Conservation (phyloP, 2,113 vertebrate genomes). For the Misgurnus anguillicaudatus region DNA sequence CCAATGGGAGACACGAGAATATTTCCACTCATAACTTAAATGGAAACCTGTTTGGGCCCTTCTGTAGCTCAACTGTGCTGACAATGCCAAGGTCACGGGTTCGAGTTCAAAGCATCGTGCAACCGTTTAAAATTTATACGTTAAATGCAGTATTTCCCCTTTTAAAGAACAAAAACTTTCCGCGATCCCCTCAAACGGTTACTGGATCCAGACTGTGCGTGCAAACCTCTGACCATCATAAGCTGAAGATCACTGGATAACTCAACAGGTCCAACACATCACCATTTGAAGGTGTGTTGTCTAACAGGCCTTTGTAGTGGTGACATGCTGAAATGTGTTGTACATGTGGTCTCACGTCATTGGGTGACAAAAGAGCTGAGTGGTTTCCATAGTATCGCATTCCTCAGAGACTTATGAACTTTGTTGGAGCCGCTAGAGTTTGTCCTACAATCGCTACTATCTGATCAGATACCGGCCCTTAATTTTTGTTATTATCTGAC, state of each 20-base stretch:
- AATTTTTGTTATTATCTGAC: constrained; percentile 40
- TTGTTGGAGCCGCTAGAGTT: constrained; percentile 33
- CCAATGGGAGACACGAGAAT: constrained; percentile 57
- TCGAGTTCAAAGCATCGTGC: too few species aligned
- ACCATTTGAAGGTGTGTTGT: constrained; percentile 41
- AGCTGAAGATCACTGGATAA: not conserved
- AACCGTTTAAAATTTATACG: too few species aligned
- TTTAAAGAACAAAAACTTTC: too few species aligned
- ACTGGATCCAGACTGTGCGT: constrained; percentile 3
- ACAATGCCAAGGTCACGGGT: not conserved
- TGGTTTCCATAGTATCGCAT: constrained; percentile 54
- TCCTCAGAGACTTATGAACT: constrained; percentile 52
- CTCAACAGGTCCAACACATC: constrained; percentile 20
- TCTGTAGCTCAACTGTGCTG: not conserved
- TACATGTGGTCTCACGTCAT: constrained; percentile 48
- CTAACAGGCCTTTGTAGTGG: constrained; percentile 38
- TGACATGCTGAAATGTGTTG: constrained; percentile 46
- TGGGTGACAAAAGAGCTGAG: constrained; percentile 45
- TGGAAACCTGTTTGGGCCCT: constrained; percentile 41
- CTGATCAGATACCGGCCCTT: constrained; percentile 22
- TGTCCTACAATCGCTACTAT: constrained; percentile 42
- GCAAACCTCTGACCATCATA: constrained; percentile 31
- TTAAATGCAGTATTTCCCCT: too few species aligned
- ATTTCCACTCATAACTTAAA: constrained; percentile 67
- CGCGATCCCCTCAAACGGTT: constrained; percentile 31